Evolutionary conservation across 2,113 vertebrate genomes (phyloP).

Genomic region (Pantherophis guttatus): DNA sequence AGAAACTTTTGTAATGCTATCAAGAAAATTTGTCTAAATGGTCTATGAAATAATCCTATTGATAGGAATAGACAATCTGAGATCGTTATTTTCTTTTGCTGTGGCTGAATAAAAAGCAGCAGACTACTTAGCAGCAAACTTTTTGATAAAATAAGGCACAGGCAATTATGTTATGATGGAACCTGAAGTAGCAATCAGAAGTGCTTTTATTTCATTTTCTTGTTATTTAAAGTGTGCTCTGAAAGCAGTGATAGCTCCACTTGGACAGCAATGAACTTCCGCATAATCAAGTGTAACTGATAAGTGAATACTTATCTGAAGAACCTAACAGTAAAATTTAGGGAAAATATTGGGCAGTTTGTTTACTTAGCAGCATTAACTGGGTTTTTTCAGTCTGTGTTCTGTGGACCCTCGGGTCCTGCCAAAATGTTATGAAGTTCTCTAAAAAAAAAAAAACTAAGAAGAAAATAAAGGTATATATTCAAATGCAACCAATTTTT

Average conservation of each 20-base stretch:
- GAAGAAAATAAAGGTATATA: neutral
- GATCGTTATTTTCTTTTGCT: neutral
- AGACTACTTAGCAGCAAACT: neutral
- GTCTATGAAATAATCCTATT: neutral
- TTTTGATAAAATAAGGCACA: neutral
- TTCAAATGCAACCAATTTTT: neutral
- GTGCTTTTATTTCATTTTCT: neutral
- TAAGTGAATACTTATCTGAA: neutral
- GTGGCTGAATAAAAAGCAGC: neutral
- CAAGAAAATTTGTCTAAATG: neutral
- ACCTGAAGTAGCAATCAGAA: neutral
- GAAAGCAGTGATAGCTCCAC: neutral
- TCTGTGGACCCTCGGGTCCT: neutral
- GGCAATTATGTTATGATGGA: neutral
- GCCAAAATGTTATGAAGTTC: neutral
- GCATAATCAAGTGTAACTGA: neutral
- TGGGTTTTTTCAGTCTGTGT: neutral
- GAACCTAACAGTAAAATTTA: neutral
- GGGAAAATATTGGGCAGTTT: neutral
- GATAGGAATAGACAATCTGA: neutral
- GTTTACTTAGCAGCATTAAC: neutral
- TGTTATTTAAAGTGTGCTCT: constrained; percentile 1
- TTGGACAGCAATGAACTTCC: neutral
- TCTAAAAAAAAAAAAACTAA: neutral
- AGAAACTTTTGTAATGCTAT: neutral